Base-by-base conservation (phyloP, 2,113 vertebrate species). In the Pituophis catenifer region DNA sequence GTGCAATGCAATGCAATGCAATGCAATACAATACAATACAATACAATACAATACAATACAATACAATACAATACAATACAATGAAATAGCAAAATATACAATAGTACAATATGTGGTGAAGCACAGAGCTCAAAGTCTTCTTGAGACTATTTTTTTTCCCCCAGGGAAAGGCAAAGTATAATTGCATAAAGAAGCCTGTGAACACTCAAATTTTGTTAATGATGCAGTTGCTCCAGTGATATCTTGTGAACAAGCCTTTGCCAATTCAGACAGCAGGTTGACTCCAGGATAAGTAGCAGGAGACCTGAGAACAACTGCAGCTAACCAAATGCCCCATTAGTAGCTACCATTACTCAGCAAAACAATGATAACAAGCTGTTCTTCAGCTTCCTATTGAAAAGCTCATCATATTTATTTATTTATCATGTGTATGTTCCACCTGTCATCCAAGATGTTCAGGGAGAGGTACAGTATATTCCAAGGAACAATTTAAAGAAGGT, bases 211-310 rank as follows among this genome's bases (percentile, higher is more conserved):
- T 52, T 52, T 65, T 48, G 23, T 53, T 65, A 33, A 26, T 50
- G 62, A 38, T 59, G 48, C 29, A 12, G n/a, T 11, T 53, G 24
- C 23, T 53, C 48, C 58, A 88, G 48, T 53, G 21, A 52, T 33
- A n/a, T 38, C 86, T 92, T 70, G 9, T 23, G 65, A 92, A 88
- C 58, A 54, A 92, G 91, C n/a, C 48, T 87, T 92, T 65, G 91
- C 58, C 91, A 88, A 50, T 26, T 54, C 29, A 88, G 88, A 92
- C 91, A 92, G 91, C 86, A 88, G 91, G 91, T 26, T 13, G 86
- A 65, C 91, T 54, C 19, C 1, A 10, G 50, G 86, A 88, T 65
- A 44, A 54, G 21, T 86, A 70, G 58, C 91, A 65, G 86, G 91
- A 86, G 58, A 65, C 19, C 48, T 88, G 3, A 0, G 10, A 65